These are phyloP conservation scores for Oncorhynchus clarkii DNA, from an alignment of 2,113 vertebrate genomes.

Conservation along the genomic window DNA sequence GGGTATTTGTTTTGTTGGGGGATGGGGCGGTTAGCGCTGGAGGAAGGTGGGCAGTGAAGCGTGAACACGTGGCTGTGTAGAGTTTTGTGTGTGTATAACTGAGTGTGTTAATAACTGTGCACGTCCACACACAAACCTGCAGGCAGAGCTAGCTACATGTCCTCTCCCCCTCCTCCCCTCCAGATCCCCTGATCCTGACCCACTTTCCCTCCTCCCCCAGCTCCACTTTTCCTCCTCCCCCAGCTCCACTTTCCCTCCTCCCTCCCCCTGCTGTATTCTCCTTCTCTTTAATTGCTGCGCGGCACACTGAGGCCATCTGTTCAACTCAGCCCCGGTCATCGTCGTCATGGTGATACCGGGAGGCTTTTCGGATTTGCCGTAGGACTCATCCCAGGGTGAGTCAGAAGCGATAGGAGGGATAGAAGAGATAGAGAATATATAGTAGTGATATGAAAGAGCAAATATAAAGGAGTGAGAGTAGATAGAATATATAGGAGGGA, in stretches of 20 bases:
- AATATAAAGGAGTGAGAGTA: too few relatives aligned
- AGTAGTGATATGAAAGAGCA: too few relatives aligned
- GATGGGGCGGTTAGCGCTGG: conserved; percentile 3
- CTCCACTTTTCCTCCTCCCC: too few relatives aligned
- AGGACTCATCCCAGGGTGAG: conserved; percentile 48
- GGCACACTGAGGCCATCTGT: conserved; percentile 79
- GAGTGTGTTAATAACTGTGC: background rate
- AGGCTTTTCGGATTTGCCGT: conserved; percentile 77
- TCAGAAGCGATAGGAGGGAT: too few relatives aligned
- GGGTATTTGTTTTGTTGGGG: conserved; percentile 15
- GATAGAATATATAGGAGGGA: too few relatives aligned
- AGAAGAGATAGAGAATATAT: too few relatives aligned
- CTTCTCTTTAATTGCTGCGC: conserved; percentile 74
- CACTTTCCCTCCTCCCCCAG: conserved; percentile 31
- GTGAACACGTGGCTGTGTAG: conserved; percentile 24
- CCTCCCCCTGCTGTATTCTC: conserved; percentile 47
- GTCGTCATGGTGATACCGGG: conserved; percentile 77
- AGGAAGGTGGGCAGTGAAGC: conserved; percentile 41
- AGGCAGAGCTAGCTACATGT: background rate
- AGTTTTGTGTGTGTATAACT: conserved; percentile 2
- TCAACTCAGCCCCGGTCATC: conserved; percentile 58
- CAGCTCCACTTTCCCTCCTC: too few relatives aligned
- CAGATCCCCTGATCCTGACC: conserved; percentile 49
- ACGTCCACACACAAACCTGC: conserved; percentile 13
- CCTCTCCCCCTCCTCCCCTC: conserved; percentile 6